Conservation (phyloP, 2,113 vertebrate genomes). For the Scomber scombrus region DNA sequence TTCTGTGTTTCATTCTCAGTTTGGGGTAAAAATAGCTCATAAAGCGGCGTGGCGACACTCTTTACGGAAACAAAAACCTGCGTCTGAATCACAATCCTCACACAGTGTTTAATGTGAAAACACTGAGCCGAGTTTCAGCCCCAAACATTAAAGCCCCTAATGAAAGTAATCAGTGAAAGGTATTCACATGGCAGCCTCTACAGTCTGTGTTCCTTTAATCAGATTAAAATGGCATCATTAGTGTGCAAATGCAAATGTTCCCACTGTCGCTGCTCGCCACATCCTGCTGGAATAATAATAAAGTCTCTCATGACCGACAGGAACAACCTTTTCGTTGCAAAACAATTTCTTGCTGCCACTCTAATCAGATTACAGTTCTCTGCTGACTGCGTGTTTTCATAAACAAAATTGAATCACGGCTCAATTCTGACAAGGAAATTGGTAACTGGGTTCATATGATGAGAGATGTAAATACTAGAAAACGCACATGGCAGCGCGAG, state of each 20-base stretch:
- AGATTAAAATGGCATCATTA: conserved; percentile 58
- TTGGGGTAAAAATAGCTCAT: not conserved
- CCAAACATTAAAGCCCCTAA: conserved; percentile 34
- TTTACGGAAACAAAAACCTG: conserved; percentile 9
- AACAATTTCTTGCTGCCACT: conserved; percentile 31
- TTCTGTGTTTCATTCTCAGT: not conserved
- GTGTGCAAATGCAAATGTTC: conserved; percentile 51
- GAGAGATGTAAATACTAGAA: conserved; percentile 14
- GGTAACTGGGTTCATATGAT: conserved; percentile 10
- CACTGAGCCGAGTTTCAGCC: conserved; percentile 16
- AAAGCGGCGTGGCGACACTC: not conserved
- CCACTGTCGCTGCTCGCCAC: conserved; percentile 6
- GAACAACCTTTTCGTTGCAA: conserved; percentile 23
- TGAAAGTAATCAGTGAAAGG: conserved; percentile 31
- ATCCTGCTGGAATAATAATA: conserved; percentile 43
- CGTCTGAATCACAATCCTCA: not conserved
- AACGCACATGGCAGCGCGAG: not conserved
- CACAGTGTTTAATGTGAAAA: not conserved
- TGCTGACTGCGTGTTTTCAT: conserved; percentile 51
- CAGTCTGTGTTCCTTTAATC: conserved; percentile 48
- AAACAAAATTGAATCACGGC: conserved; percentile 45
- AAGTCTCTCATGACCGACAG: conserved; percentile 30
- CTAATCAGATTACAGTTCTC: conserved; percentile 59
- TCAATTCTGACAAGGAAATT: conserved; percentile 32
- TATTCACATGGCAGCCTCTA: conserved; percentile 26